A percentile compares a stretch with the other conserved stretches of the same genome.
phyloP scores from a whole-genome alignment of 1,140 invertebrate species.

The Drosophila triauraria region DNA sequence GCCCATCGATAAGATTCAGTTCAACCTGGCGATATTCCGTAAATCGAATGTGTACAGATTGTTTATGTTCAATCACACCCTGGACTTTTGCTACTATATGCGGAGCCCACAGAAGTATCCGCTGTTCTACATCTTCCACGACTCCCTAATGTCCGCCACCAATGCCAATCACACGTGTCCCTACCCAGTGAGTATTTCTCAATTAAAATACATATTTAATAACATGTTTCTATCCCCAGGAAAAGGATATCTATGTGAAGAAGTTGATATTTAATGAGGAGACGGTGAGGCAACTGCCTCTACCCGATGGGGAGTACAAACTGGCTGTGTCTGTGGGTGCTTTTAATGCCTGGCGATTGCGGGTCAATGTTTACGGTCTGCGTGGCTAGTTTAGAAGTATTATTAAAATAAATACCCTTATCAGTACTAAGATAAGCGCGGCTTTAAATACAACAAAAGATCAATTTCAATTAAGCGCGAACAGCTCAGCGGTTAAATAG shows the following conservation, averaged over 20 bases:
- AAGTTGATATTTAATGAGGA: constrained; percentile 5
- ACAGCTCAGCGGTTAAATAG: constrained; percentile 10
- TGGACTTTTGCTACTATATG: constrained; percentile 64
- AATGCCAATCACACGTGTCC: constrained; percentile 63
- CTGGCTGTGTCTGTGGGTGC: constrained; percentile 4
- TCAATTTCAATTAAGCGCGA: constrained; percentile 5
- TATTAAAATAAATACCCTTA: constrained; percentile 8
- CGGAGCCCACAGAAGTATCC: constrained; percentile 38
- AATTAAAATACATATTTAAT: neutral
- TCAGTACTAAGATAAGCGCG: neutral
- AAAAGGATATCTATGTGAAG: constrained; percentile 27
- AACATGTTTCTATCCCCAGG: constrained; percentile 4
- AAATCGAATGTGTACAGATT: constrained; percentile 50
- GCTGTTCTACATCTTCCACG: constrained; percentile 49
- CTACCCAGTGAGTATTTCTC: constrained; percentile 31
- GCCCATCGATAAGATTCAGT: constrained; percentile 33
- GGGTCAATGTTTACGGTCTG: constrained; percentile 30
- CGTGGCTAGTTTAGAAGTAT: constrained; percentile 17
- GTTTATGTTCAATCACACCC: constrained; percentile 43
- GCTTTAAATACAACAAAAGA: neutral
- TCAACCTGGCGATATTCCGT: constrained; percentile 32
- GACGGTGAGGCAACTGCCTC: constrained; percentile 19
- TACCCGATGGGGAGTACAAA: constrained; percentile 51
- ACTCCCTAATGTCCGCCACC: constrained; percentile 20
- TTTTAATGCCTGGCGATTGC: constrained; percentile 25